Conservation (phyloP, 1,140 invertebrate species). For the Lordiphosa collinella region DNA sequence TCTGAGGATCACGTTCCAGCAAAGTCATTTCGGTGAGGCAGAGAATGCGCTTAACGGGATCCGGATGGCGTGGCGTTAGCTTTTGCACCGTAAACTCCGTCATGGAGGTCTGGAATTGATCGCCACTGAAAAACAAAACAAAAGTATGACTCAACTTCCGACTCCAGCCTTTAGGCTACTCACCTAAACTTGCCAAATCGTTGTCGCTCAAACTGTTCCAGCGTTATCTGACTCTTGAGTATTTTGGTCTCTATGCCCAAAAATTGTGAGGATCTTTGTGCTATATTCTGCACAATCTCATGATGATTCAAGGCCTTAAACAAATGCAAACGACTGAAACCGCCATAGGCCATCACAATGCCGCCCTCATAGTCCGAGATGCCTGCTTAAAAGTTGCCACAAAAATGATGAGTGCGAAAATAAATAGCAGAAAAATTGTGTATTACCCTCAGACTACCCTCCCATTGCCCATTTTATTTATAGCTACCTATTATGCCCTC, state of each 20-base stretch:
- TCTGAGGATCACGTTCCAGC: slow-evolving; percentile 96
- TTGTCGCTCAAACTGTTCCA: slow-evolving; percentile 91
- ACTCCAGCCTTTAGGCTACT: slow-evolving; percentile 8
- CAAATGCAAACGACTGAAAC: slow-evolving; percentile 92
- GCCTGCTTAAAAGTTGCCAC: slow-evolving; percentile 79
- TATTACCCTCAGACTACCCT: slow-evolving; percentile 16
- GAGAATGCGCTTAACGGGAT: slow-evolving; percentile 91
- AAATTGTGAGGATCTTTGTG: slow-evolving; percentile 88
- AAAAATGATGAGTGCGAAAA: slow-evolving; percentile 60
- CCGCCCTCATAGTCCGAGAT: slow-evolving; percentile 88
- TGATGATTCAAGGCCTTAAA: slow-evolving; percentile 92
- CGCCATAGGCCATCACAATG: slow-evolving; percentile 93
- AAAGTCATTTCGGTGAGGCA: slow-evolving; percentile 97
- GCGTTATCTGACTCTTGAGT: slow-evolving; percentile 88
- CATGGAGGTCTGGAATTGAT: slow-evolving; percentile 94
- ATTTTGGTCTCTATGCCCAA: slow-evolving; percentile 92
- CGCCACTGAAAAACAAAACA: no score
- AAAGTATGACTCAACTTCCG: no score
- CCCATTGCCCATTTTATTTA: slow-evolving; percentile 21
- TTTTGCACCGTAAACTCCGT: slow-evolving; percentile 96
- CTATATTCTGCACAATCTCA: slow-evolving; percentile 91
- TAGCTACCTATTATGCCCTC: slow-evolving; percentile 85
- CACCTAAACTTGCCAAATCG: slow-evolving; percentile 95
- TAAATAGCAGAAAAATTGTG: slow-evolving; percentile 33
- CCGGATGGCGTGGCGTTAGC: slow-evolving; percentile 87